Evolutionary conservation across 2,797 vertebrate genomes (phyloP), one percentile per base, ranked within the genome.

Genomic region (Psittacula echo): DNA sequence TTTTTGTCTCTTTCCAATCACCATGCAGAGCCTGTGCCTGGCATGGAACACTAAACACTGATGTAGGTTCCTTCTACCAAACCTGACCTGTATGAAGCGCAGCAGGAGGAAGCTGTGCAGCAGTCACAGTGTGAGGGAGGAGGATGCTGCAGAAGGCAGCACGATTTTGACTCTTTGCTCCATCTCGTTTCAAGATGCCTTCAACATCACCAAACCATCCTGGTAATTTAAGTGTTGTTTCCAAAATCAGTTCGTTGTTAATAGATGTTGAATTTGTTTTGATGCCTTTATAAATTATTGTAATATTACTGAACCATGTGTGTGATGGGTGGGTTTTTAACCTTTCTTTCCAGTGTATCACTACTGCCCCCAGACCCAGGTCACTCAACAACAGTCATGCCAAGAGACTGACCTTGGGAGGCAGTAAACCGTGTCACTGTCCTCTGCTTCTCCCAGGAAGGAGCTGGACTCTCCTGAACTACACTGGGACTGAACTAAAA

Each of bases 251-350:
- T 75, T 73, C n/a, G 17, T 24, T 94, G 91, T 95, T 90, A 76
- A 93, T 64, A 92, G 56, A 80, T 87, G 87, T 85, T 81, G 76
- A 51, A 75, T 73, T 92, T 94, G 77, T 93, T 93, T 94, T 75
- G 66, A 94, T 95, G 94, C 85, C 60, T 96, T 95, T 70, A 96
- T 97, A 97, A 97, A 96, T 97, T 97, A 97, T 97, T 97, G 76
- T 65, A 34, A 61, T 85, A 67, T 53, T 51, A 71, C 80, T 77
- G 81, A 87, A 87, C 67, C 68, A 13, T 1, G 10, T 1, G 62
- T 10, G 5, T 14, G 14, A 4, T 3, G 47, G n/a, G 21, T 83
- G 77, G 45, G 21, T 71, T 41, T 75, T 91, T 44, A 76, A 41
- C 23, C 9, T 70, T 72, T 60, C 39, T 27, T 53, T 32, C 7